phyloP scores from a whole-genome alignment of 2,113 vertebrate species.

The Stegostoma tigrinum region DNA sequence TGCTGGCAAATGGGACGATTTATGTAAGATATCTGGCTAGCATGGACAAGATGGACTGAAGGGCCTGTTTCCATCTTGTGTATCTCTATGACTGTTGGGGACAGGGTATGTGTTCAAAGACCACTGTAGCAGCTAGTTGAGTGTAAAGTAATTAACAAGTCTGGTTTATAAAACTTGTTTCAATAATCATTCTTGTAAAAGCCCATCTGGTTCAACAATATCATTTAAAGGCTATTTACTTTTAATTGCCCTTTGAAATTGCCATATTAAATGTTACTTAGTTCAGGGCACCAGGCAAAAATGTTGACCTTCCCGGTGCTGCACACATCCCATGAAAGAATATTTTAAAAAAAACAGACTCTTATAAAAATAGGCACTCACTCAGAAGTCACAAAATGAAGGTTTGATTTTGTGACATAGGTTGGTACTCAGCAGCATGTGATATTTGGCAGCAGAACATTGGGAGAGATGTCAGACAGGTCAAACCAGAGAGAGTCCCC shows the following conservation, averaged over 20 bases:
- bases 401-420: not conserved
- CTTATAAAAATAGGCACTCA: not conserved
- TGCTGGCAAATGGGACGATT: too few relatives aligned
- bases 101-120: not conserved
- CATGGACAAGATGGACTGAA: too few relatives aligned
- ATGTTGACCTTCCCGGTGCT: not conserved
- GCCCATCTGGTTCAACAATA: not conserved
- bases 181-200: not conserved
- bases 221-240: not conserved
- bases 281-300: not conserved
- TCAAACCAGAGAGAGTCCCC: not conserved
- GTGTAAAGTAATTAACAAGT: not conserved
- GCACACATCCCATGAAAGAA: not conserved
- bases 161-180: not conserved
- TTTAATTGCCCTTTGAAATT: not conserved
- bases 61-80: too few relatives aligned
- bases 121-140: not conserved
- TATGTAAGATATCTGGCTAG: too few relatives aligned
- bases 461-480: not conserved
- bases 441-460: not conserved
- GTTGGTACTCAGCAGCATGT: not conserved
- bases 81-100: too few relatives aligned
- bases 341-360: not conserved
- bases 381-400: not conserved
- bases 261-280: too few relatives aligned